phyloP scores from a whole-genome alignment of 2,113 vertebrate genomes.

The Dicerorhinus sumatrensis region DNA sequence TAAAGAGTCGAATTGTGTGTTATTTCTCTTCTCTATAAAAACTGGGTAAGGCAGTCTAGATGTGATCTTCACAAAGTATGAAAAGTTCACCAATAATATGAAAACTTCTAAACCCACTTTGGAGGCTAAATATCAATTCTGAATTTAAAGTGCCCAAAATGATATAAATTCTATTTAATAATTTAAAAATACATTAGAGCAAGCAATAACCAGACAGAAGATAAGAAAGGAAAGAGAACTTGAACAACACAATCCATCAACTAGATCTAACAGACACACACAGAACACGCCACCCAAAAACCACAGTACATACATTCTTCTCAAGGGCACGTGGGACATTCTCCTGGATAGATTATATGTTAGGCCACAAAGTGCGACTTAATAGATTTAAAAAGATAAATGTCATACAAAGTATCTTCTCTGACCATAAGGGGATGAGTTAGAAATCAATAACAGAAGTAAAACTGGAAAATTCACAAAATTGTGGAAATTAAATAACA shows the following conservation, averaged over 20 bases:
- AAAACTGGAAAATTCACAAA: not conserved
- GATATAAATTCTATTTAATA: not conserved
- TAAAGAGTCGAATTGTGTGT: fast-evolving
- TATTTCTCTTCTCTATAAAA: not conserved
- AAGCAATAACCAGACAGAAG: not conserved
- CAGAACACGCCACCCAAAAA: not conserved
- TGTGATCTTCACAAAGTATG: no score
- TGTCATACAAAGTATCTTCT: not conserved
- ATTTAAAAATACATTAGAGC: not conserved
- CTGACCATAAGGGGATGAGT: not conserved
- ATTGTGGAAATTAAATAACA: not conserved
- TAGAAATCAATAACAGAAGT: not conserved
- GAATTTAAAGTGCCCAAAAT: not conserved
- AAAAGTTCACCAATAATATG: not conserved
- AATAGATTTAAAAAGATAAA: no score
- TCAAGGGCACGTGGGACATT: not conserved
- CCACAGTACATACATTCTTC: not conserved
- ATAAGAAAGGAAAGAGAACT: not conserved
- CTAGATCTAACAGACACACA: no score
- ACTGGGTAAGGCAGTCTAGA: not conserved
- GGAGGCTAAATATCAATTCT: not conserved
- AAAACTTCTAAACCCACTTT: not conserved
- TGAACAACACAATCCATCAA: not conserved
- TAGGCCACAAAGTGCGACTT: not conserved
- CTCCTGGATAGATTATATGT: not conserved